Percentiles rank a stretch among this genome's conserved stretches.
phyloP scores from a whole-genome alignment of 2,888 invertebrate species.

The Boloria euphrosyne region DNA sequence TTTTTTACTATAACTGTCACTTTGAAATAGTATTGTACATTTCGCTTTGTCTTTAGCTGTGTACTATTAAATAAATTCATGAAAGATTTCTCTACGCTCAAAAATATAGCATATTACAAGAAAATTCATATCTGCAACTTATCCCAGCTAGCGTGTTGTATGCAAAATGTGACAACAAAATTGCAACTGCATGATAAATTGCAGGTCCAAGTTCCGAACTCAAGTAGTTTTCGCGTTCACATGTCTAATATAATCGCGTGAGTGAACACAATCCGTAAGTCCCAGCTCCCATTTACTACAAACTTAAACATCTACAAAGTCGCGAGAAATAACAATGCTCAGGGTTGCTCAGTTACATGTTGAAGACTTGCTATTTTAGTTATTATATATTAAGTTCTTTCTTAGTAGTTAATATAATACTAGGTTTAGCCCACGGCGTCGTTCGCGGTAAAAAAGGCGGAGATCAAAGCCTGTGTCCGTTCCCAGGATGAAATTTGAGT shows the following conservation, averaged over 20 bases:
- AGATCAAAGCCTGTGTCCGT: no score
- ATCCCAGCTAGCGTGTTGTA: not conserved
- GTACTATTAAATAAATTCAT: no score
- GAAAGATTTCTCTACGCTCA: no score
- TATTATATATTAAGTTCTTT: not conserved
- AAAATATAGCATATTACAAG: not conserved
- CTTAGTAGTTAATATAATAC: no score
- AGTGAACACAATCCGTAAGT: constrained; percentile 9
- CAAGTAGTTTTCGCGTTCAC: constrained; percentile 6
- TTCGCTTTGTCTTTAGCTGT: no score
- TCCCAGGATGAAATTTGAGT: no score
- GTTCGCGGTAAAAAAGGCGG: no score
- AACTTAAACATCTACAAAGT: constrained; percentile 12
- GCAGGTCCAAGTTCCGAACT: constrained; percentile 14
- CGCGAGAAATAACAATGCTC: constrained; percentile 13
- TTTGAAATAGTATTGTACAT: no score
- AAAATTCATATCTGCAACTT: not conserved
- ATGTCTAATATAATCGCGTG: constrained; percentile 15
- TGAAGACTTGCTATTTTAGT: constrained; percentile 1
- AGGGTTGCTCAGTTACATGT: not conserved
- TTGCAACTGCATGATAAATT: constrained; percentile 9
- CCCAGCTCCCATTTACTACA: constrained; percentile 9
- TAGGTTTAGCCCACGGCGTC: no score
- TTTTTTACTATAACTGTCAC: no score
- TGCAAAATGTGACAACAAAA: constrained; percentile 15